Evolutionary conservation across 2,113 vertebrate species (phyloP).

Genomic region (Cathartes aura): DNA sequence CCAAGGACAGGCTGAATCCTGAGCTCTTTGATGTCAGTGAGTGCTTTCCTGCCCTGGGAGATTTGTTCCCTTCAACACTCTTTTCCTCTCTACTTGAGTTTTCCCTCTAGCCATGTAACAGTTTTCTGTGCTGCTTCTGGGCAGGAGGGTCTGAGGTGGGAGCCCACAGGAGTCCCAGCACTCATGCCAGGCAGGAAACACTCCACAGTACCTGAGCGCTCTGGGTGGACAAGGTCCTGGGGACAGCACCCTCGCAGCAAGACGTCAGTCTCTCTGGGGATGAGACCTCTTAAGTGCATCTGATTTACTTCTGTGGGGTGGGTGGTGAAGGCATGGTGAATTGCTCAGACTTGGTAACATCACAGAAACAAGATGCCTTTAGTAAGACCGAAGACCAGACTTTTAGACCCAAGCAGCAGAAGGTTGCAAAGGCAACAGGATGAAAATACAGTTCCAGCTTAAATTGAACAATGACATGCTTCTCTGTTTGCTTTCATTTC

Average conservation of each 20-base stretch:
- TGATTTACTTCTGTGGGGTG: not conserved
- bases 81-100: not conserved
- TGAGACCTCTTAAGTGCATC: not conserved
- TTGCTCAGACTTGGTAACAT: not conserved
- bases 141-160: not conserved
- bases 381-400: not conserved
- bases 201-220: rapidly evolving
- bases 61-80: not conserved
- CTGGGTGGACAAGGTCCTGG: not conserved
- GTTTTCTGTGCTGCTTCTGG: not conserved
- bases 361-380: not conserved
- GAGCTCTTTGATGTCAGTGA: not conserved
- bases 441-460: not conserved
- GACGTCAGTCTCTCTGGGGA: not conserved
- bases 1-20: not conserved
- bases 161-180: rapidly evolving
- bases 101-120: not conserved
- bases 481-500: not conserved
- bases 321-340: not conserved
- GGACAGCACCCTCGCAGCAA: not conserved
- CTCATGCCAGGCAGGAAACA: not conserved
- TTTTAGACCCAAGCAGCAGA: not conserved
- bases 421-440: not conserved
- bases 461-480: not conserved
- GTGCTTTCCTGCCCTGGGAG: not conserved